These are phyloP conservation scores for Sycophaga agraensis DNA, from an alignment of 1,140 invertebrate genomes.

Conservation along the genomic window DNA sequence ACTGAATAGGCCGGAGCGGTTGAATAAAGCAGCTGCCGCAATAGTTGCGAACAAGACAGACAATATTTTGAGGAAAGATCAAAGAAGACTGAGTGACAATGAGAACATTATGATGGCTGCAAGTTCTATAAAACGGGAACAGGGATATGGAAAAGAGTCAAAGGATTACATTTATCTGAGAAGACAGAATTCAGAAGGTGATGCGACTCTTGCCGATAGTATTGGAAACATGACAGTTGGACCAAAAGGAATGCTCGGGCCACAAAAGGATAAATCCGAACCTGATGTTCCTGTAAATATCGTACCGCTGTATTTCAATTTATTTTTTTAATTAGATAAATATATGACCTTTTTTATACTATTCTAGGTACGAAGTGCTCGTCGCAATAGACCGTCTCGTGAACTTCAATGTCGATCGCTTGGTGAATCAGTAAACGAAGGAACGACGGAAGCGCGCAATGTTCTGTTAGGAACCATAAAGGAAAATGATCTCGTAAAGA, in stretches of 20 bases:
- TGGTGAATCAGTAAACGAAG: constrained; percentile 50
- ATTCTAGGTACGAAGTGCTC: constrained; percentile 36
- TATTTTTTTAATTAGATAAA: too few relatives aligned
- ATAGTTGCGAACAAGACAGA: constrained; percentile 35
- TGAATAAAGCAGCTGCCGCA: constrained; percentile 44
- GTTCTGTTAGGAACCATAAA: constrained; percentile 52
- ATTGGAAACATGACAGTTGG: background rate
- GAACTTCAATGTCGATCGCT: constrained; percentile 54
- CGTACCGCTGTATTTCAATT: too few relatives aligned
- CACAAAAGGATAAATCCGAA: constrained; percentile 45
- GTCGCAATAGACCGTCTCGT: constrained; percentile 49
- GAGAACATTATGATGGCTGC: constrained; percentile 34
- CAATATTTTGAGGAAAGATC: constrained; percentile 37
- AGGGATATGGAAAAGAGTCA: constrained; percentile 33
- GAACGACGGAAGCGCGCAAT: constrained; percentile 42
- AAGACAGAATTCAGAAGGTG: constrained; percentile 54
- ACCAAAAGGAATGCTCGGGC: background rate
- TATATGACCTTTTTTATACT: background rate
- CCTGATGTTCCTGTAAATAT: constrained; percentile 53
- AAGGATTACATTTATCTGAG: constrained; percentile 45
- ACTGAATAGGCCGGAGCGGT: constrained; percentile 45
- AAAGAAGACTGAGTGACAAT: constrained; percentile 47
- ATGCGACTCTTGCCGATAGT: constrained; percentile 34
- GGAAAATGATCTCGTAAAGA: constrained; percentile 49
- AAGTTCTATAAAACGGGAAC: constrained; percentile 34